Base-by-base conservation (phyloP, 2,797 vertebrate species). In the Pterois miles region DNA sequence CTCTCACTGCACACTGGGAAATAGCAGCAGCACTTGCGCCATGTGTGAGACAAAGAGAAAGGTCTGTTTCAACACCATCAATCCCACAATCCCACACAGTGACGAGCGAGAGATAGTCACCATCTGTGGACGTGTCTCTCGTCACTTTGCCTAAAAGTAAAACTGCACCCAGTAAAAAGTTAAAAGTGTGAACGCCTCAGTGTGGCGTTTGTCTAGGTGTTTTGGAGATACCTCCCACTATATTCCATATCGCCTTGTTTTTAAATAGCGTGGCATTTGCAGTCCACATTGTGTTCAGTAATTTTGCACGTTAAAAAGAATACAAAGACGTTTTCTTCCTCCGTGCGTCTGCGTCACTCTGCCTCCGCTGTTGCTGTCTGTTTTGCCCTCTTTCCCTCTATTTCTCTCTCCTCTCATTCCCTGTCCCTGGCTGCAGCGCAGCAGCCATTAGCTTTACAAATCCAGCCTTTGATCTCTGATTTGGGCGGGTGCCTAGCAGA, bases 361-460 rank as follows among this genome's bases (percentile, higher is more conserved):
- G 80, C 78, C 86, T 87, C 80, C 38, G 31, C 86, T 65, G 74
- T 74, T 86, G 74, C 89, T 88, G 80, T 85, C 90, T 88, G 80
- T 88, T 88, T 59, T 78, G 67, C 81, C 87, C 83, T 83, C 84
- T 86, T 82, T 86, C 73, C 76, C 81, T 86, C 74, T 84, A 27
- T 89, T 88, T 82, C 82, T 83, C 84, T 65, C 84, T 76, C 72
- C 86, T 7, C 88, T 86, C 88, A 23, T 64, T 88, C 84, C 81
- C 84, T 90, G 90, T 91, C 89, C 96, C 96, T 92, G 95, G 96
- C 96, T 97, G 95, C 95, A 96, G 95, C 96, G 93, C 96, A 96
- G 96, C 96, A 97, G 96, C 96, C 97, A 97, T 98, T 98, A 97
- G 97, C 97, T 98, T 97, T 97, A 98, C 97, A 99, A 99, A 98